phyloP scores from a whole-genome alignment of 1,140 invertebrate genomes.

The Trichogramma pretiosum region DNA sequence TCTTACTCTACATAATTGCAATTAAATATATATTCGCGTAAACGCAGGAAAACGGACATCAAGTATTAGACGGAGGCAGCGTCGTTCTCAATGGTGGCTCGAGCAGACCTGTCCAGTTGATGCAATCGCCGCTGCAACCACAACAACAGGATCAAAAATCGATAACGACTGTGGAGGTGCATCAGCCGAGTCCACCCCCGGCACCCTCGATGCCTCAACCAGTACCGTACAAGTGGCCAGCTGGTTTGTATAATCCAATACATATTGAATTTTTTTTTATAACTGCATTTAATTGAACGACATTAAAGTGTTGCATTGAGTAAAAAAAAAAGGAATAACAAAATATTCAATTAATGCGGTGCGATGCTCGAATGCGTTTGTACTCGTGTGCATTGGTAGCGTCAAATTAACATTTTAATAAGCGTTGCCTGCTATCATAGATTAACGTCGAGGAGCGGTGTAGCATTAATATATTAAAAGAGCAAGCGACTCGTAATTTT shows the following conservation, averaged over 20 bases:
- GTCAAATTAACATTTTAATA: too few relatives aligned
- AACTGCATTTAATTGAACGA: not conserved
- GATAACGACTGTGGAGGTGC: conserved; percentile 40
- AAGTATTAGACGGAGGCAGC: not conserved
- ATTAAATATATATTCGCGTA: too few relatives aligned
- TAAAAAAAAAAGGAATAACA: not conserved
- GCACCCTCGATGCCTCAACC: conserved; percentile 36
- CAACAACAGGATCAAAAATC: conserved; percentile 34
- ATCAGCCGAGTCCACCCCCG: conserved; percentile 39
- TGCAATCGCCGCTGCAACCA: conserved; percentile 16
- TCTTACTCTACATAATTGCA: too few relatives aligned
- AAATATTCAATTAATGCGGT: too few relatives aligned
- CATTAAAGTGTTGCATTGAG: too few relatives aligned
- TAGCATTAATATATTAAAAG: too few relatives aligned
- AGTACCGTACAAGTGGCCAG: conserved; percentile 39
- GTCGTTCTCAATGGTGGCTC: conserved; percentile 15
- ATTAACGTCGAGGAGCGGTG: too few relatives aligned
- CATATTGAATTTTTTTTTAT: conserved; percentile 6
- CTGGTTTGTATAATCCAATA: conserved; percentile 24
- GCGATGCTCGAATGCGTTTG: too few relatives aligned
- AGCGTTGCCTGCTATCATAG: too few relatives aligned
- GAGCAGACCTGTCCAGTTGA: conserved; percentile 21
- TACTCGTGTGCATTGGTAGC: too few relatives aligned
- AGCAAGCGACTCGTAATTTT: too few relatives aligned
- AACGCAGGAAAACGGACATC: not conserved